phyloP scores from a whole-genome alignment of 2,797 vertebrate genomes.

The Schizothorax lantsangensis region DNA sequence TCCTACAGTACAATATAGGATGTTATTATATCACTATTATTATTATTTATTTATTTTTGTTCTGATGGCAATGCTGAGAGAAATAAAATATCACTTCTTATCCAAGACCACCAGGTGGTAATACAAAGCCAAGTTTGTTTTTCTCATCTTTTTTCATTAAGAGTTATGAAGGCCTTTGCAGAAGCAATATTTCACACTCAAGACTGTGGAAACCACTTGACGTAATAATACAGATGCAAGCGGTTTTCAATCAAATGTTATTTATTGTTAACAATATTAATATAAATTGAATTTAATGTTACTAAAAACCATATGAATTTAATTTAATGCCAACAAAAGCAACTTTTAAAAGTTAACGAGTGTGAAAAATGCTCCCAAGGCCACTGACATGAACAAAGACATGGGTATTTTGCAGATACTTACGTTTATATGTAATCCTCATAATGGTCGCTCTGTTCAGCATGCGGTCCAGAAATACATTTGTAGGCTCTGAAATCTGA shows the following conservation, averaged over 20 bases:
- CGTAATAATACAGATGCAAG: background rate
- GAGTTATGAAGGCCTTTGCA: background rate
- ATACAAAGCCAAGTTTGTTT: conserved; percentile 25
- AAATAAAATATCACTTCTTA: conserved; percentile 19
- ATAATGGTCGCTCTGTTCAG: conserved; percentile 98
- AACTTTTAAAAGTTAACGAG: background rate
- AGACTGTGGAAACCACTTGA: background rate
- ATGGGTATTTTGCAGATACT: conserved; percentile 66
- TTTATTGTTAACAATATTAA: background rate
- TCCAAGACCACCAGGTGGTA: conserved; percentile 32
- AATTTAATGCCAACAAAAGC: background rate
- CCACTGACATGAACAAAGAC: background rate
- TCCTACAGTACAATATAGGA: background rate
- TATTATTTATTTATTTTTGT: background rate
- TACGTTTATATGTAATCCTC: conserved; percentile 98
- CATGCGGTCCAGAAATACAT: conserved; percentile 95
- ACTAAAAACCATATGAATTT: background rate
- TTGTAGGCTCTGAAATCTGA: conserved; percentile 95
- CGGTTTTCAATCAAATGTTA: background rate
- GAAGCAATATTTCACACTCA: conserved; percentile 19
- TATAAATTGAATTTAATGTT: background rate
- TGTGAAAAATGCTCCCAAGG: too few relatives aligned
- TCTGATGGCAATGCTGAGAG: conserved; percentile 2
- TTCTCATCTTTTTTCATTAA: conserved; percentile 19
- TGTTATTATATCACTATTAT: background rate